These are phyloP conservation scores for Microctonus hyperodae DNA, from an alignment of 2,888 invertebrate species.

Conservation along the genomic window DNA sequence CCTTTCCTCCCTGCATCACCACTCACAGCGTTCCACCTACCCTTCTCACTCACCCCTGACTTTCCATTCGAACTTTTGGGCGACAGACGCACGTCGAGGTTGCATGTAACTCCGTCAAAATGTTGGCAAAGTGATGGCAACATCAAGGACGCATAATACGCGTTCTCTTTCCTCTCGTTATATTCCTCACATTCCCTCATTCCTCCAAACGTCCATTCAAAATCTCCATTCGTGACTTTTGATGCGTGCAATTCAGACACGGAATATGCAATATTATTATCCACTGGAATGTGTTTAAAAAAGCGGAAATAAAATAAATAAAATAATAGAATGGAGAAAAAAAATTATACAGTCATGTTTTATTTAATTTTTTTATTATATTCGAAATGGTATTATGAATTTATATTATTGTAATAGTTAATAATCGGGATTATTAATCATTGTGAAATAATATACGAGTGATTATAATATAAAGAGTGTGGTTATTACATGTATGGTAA, in stretches of 20 bases:
- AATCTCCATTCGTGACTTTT: neutral
- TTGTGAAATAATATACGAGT: no score
- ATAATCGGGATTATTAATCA: no score
- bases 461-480: no score
- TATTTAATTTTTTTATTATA: no score
- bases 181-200: neutral
- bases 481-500: no score
- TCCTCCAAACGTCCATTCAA: neutral
- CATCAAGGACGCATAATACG: conserved; percentile 12
- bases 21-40: conserved; percentile 1
- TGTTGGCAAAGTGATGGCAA: conserved; percentile 14
- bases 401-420: no score
- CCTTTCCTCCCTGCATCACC: neutral
- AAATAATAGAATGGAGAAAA: no score
- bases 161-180: neutral
- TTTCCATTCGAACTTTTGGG: conserved; percentile 22
- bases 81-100: conserved; percentile 20
- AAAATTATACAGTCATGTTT: no score
- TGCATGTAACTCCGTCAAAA: conserved; percentile 11
- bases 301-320: no score
- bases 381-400: no score
- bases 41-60: conserved; percentile 4
- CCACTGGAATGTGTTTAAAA: no score
- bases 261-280: neutral
- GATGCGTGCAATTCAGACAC: neutral